Percentiles rank a stretch among this genome's conserved stretches.
These are phyloP conservation scores for Hydrolagus affinis DNA, from an alignment of 2,113 vertebrate species.

Conservation along the genomic window DNA sequence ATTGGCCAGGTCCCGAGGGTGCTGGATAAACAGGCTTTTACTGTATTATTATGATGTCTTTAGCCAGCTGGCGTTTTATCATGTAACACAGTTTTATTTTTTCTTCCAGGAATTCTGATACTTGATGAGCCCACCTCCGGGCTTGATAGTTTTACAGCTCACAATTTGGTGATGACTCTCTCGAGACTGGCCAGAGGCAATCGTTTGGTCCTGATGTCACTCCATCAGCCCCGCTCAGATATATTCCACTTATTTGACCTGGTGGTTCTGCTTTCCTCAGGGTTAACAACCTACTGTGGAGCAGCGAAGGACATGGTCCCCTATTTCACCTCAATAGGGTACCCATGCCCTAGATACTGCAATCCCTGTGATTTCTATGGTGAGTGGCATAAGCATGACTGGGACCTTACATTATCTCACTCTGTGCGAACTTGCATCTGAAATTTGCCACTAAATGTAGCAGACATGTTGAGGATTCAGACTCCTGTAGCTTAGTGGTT, in stretches of 20 bases:
- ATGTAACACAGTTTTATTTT: background rate
- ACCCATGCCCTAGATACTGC: conserved; percentile 84
- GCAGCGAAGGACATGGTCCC: conserved; percentile 77
- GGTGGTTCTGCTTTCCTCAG: conserved; percentile 78
- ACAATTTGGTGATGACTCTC: conserved; percentile 86
- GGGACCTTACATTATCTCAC: too few relatives aligned
- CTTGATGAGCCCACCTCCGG: conserved; percentile 91
- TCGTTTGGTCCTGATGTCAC: conserved; percentile 79
- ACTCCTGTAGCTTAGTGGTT: too few relatives aligned
- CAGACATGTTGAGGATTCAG: too few relatives aligned
- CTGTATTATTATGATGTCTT: too few relatives aligned
- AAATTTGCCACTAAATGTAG: too few relatives aligned
- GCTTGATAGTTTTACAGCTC: conserved; percentile 93
- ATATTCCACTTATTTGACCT: conserved; percentile 91
- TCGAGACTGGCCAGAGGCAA: conserved; percentile 84
- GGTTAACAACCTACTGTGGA: conserved; percentile 75
- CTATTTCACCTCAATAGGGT: conserved; percentile 75
- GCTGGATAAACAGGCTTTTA: too few relatives aligned
- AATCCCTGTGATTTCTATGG: conserved; percentile 93
- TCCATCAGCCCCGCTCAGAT: conserved; percentile 90
- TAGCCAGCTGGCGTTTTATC: too few relatives aligned
- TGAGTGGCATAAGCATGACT: conserved; percentile 45
- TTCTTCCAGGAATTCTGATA: conserved; percentile 75
- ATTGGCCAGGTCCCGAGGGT: too few relatives aligned
- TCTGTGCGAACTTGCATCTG: too few relatives aligned